Conservation (phyloP, 2,113 vertebrate genomes). For the Mormyrus iriodes region DNA sequence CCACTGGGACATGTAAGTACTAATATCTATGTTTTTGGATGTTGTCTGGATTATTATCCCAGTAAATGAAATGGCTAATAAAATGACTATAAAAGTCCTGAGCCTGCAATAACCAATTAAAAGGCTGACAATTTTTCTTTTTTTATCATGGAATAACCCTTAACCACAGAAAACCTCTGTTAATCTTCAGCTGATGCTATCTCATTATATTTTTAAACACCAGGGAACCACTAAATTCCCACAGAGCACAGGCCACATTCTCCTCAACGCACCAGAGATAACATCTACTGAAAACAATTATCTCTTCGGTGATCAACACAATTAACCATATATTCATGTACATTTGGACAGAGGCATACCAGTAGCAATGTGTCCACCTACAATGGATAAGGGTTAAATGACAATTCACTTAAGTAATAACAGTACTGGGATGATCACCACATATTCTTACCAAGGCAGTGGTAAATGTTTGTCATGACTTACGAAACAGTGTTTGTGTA, state of each 20-base stretch:
- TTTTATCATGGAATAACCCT: not conserved
- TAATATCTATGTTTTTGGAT: not conserved
- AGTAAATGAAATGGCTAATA: not conserved
- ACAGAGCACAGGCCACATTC: not conserved
- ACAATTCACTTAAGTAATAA: not conserved
- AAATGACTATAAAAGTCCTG: not conserved
- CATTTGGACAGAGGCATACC: not conserved
- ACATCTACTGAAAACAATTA: not conserved
- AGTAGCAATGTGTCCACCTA: not conserved
- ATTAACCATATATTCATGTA: not conserved
- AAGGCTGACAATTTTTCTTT: not conserved
- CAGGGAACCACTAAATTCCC: not conserved
- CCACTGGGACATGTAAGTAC: not conserved
- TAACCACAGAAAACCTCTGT: not conserved
- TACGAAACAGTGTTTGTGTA: not conserved
- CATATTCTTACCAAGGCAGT: not conserved
- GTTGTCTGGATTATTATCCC: not conserved
- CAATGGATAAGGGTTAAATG: not conserved
- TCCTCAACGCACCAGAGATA: not conserved
- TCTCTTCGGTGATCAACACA: not conserved
- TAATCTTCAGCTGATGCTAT: not conserved
- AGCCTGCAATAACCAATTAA: not conserved
- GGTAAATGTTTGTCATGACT: not conserved
- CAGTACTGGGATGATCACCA: not conserved
- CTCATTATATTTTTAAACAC: not conserved